These are phyloP conservation scores for Vanessa atalanta DNA, from an alignment of 1,140 invertebrate genomes.

Conservation along the genomic window DNA sequence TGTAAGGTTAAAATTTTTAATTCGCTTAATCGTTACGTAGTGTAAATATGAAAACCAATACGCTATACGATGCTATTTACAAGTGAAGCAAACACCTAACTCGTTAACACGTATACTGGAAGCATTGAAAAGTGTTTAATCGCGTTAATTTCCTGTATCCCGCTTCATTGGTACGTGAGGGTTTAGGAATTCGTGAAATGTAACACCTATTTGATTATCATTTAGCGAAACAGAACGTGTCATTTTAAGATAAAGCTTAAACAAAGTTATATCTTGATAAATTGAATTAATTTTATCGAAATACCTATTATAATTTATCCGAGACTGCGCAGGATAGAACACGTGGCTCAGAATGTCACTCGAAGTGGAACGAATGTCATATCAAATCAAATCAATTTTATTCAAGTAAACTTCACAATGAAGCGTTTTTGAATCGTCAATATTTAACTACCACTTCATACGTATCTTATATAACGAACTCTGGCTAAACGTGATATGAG, in stretches of 20 bases:
- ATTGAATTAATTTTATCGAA: not conserved
- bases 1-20: too few species aligned
- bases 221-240: not conserved
- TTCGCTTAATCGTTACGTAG: too few species aligned
- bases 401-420: too few species aligned
- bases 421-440: too few species aligned
- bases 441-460: too few species aligned
- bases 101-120: slow-evolving; percentile 9
- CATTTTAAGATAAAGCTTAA: not conserved
- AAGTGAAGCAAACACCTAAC: not conserved
- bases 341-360: too few species aligned
- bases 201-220: slow-evolving; percentile 18
- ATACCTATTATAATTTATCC: too few species aligned
- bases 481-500: too few species aligned
- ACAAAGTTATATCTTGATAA: not conserved
- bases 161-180: slow-evolving; percentile 31
- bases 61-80: not conserved
- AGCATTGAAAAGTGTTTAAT: slow-evolving; percentile 34
- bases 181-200: slow-evolving; percentile 8
- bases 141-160: slow-evolving; percentile 35
- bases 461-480: too few species aligned
- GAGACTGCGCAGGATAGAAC: too few species aligned
- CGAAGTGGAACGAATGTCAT: too few species aligned
- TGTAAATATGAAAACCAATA: not conserved
- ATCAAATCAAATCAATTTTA: too few species aligned